Evolutionary conservation across 2,113 vertebrate genomes (phyloP).

Genomic region (Silurus glanis): DNA sequence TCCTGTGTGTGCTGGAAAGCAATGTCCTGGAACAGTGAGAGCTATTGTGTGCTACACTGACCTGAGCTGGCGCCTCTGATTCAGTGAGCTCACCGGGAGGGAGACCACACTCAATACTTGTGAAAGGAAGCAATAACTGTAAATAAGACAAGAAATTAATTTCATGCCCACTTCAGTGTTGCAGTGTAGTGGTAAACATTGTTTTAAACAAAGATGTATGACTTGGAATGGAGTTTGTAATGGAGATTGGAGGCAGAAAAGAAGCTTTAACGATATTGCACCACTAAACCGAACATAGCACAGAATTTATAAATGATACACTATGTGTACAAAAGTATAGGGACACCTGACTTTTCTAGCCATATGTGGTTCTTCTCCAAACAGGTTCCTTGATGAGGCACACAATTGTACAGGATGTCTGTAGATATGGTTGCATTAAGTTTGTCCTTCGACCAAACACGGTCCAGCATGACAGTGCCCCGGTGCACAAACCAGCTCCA

Average conservation of each 20-base stretch:
- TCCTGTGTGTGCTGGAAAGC: conserved; percentile 45
- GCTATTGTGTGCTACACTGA: conserved; percentile 57
- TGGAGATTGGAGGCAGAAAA: background rate
- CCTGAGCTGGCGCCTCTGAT: conserved; percentile 45
- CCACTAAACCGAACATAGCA: background rate
- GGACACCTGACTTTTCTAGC: too few relatives aligned
- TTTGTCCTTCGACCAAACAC: too few relatives aligned
- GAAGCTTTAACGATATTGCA: background rate
- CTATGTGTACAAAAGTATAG: background rate
- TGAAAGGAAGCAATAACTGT: conserved; percentile 61
- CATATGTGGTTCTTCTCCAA: too few relatives aligned
- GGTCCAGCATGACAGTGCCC: too few relatives aligned
- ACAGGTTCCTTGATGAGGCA: too few relatives aligned
- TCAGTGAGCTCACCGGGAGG: conserved; percentile 49
- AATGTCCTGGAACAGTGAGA: conserved; percentile 47
- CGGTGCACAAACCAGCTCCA: too few relatives aligned
- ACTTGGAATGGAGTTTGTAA: background rate
- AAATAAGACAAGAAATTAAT: conserved; percentile 56
- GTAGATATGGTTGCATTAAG: too few relatives aligned
- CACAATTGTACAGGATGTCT: too few relatives aligned
- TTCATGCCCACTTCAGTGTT: conserved; percentile 24
- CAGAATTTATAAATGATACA: background rate
- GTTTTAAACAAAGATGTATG: conserved; percentile 12
- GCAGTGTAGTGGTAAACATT: background rate
- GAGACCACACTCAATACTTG: conserved; percentile 49